phyloP scores from a whole-genome alignment of 1,140 invertebrate genomes.

The Aphidius ervi region DNA sequence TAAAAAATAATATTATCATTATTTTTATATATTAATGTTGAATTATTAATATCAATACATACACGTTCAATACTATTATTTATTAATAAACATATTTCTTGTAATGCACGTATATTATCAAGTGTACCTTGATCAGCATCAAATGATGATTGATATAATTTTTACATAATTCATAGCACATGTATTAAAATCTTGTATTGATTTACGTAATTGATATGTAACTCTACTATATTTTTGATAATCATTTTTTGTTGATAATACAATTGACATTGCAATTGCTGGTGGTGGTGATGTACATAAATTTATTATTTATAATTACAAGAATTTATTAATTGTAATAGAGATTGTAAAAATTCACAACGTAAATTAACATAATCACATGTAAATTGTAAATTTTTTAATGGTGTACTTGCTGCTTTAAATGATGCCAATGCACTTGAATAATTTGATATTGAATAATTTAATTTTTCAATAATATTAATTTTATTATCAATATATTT shows the following conservation, averaged over 20 bases:
- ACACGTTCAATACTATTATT: slow-evolving; percentile 73
- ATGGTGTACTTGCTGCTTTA: slow-evolving; percentile 69
- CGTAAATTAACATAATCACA: slow-evolving; percentile 72
- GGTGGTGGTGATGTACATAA: slow-evolving; percentile 88
- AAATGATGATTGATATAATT: slow-evolving; percentile 86
- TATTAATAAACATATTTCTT: slow-evolving; percentile 72
- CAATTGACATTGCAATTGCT: slow-evolving; percentile 81
- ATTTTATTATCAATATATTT: slow-evolving; percentile 34
- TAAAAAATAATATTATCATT: slow-evolving; percentile 46
- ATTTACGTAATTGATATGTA: slow-evolving; percentile 69
- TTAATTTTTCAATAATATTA: slow-evolving; percentile 58
- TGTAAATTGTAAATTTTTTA: slow-evolving; percentile 69
- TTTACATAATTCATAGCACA: slow-evolving; percentile 76
- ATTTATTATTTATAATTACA: no score
- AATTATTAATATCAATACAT: slow-evolving; percentile 48
- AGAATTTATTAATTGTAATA: slow-evolving; percentile 70
- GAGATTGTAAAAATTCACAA: slow-evolving; percentile 73
- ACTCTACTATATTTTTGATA: slow-evolving; percentile 78
- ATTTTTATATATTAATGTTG: slow-evolving; percentile 51
- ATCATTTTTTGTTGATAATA: slow-evolving; percentile 74
- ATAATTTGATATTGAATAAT: slow-evolving; percentile 59
- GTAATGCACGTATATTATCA: slow-evolving; percentile 70
- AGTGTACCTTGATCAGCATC: slow-evolving; percentile 87
- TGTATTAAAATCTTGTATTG: slow-evolving; percentile 67
- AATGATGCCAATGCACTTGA: slow-evolving; percentile 66